Evolutionary conservation across 2,888 invertebrate genomes (phyloP).

Genomic region (Dasysyrphus albostriatus): DNA sequence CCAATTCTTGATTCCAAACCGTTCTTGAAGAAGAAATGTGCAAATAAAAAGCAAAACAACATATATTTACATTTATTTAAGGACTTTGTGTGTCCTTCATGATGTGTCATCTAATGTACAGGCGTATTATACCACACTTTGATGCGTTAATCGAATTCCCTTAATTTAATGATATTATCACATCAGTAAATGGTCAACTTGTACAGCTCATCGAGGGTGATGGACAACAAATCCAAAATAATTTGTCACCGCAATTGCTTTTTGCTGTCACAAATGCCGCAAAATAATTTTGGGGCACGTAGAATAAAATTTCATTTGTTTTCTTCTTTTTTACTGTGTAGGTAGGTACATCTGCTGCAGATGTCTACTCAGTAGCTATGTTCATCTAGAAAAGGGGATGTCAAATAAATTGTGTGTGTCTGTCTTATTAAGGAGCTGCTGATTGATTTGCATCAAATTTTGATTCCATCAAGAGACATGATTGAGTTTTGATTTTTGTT

Average conservation of each 20-base stretch:
- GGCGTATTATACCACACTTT: slow-evolving; percentile 39
- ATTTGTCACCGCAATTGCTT: slow-evolving; percentile 78
- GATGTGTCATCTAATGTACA: slow-evolving; percentile 18
- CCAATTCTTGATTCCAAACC: slow-evolving; percentile 38
- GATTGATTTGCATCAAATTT: slow-evolving; percentile 83
- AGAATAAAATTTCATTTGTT: slow-evolving; percentile 31
- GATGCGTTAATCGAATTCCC: slow-evolving; percentile 63
- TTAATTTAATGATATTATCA: slow-evolving; percentile 59
- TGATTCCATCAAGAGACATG: slow-evolving; percentile 77
- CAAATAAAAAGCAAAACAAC: neutral
- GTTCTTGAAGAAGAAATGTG: neutral
- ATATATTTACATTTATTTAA: slow-evolving; percentile 31
- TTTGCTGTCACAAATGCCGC: slow-evolving; percentile 72
- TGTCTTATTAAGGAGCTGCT: slow-evolving; percentile 76
- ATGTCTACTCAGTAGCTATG: slow-evolving; percentile 34
- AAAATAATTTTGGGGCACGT: slow-evolving; percentile 49
- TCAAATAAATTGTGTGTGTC: slow-evolving; percentile 41
- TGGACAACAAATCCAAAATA: slow-evolving; percentile 62
- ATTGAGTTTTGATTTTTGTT: slow-evolving; percentile 78
- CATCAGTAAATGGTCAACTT: slow-evolving; percentile 59
- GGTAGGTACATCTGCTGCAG: slow-evolving; percentile 48
- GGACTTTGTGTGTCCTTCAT: slow-evolving; percentile 25
- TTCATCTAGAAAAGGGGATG: slow-evolving; percentile 33
- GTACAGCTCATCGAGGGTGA: slow-evolving; percentile 51
- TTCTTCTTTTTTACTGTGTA: slow-evolving; percentile 3